phyloP scores from a whole-genome alignment of 2,113 vertebrate genomes.

The Prunella himalayana region DNA sequence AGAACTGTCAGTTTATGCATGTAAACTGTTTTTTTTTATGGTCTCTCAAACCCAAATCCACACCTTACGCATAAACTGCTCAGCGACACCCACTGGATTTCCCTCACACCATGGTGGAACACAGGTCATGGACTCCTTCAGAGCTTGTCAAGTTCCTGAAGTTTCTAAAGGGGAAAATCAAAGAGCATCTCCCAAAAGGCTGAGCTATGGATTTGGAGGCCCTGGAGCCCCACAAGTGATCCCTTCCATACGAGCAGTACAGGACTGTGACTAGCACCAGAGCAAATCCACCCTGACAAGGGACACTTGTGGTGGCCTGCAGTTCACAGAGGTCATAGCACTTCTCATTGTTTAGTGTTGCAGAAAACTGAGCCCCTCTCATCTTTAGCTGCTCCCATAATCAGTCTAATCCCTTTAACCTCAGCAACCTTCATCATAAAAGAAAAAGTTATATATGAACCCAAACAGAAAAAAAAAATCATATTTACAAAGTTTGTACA shows the following conservation, averaged over 20 bases:
- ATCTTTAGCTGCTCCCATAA: slow-evolving; percentile 83
- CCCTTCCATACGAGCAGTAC: background rate
- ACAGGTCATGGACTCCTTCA: background rate
- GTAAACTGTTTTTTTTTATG: background rate
- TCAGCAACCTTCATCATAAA: slow-evolving; percentile 80
- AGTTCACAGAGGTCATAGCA: slow-evolving; percentile 16
- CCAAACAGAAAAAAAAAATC: slow-evolving; percentile 68
- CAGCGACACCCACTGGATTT: background rate
- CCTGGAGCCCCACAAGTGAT: background rate
- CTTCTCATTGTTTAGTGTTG: slow-evolving; percentile 71
- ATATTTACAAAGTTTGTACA: slow-evolving; percentile 87
- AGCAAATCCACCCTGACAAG: background rate
- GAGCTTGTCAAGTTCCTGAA: slow-evolving; percentile 23
- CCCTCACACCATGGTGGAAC: background rate
- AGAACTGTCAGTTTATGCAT: slow-evolving; percentile 27
- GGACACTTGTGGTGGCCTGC: background rate
- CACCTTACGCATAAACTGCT: background rate
- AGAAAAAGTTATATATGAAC: slow-evolving; percentile 74
- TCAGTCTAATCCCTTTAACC: slow-evolving; percentile 80
- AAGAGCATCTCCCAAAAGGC: slow-evolving; percentile 15
- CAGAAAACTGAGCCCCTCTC: slow-evolving; percentile 84
- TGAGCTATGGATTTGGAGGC: background rate
- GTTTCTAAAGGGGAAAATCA: background rate
- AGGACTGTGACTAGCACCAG: slow-evolving; percentile 14
- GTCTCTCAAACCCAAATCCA: slow-evolving; percentile 16